Conservation (phyloP, 2,888 invertebrate species). For the Drosophila prolongata region DNA sequence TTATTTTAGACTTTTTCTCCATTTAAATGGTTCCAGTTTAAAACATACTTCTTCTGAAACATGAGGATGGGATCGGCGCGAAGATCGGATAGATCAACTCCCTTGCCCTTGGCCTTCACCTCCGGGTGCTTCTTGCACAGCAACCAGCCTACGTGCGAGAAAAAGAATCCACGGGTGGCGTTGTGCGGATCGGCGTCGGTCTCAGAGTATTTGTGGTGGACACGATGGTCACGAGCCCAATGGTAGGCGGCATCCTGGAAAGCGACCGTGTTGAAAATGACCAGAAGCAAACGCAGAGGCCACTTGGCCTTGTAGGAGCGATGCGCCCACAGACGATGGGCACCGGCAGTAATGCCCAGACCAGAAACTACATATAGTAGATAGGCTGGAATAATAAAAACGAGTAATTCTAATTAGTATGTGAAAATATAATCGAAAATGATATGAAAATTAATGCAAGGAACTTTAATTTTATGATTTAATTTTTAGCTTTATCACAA, state of each 20-base stretch:
- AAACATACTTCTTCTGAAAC: constrained; percentile 94
- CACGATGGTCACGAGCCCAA: constrained; percentile 92
- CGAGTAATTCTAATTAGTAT: neutral
- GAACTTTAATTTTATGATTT: too few relatives aligned
- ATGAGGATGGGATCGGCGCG: constrained; percentile 91
- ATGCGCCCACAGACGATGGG: constrained; percentile 98
- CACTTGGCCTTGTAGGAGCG: constrained; percentile 97
- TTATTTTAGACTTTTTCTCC: neutral
- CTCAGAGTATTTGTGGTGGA: constrained; percentile 97
- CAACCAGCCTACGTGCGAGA: constrained; percentile 98
- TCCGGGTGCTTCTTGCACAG: constrained; percentile 95
- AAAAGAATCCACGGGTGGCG: constrained; percentile 96
- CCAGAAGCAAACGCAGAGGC: constrained; percentile 92
- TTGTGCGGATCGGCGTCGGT: constrained; percentile 98
- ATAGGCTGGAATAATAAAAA: constrained; percentile 86
- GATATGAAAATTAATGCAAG: too few relatives aligned
- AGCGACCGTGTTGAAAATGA: constrained; percentile 94
- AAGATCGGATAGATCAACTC: constrained; percentile 93
- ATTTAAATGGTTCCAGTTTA: too few relatives aligned
- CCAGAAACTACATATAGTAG: constrained; percentile 91
- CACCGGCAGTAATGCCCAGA: constrained; percentile 98
- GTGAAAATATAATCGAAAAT: too few relatives aligned
- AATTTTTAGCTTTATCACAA: too few relatives aligned
- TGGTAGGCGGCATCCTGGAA: constrained; percentile 93
- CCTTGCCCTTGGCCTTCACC: constrained; percentile 93